These are phyloP conservation scores for Pasiphila rectangulata DNA, from an alignment of 2,888 invertebrate species.

Conservation along the genomic window DNA sequence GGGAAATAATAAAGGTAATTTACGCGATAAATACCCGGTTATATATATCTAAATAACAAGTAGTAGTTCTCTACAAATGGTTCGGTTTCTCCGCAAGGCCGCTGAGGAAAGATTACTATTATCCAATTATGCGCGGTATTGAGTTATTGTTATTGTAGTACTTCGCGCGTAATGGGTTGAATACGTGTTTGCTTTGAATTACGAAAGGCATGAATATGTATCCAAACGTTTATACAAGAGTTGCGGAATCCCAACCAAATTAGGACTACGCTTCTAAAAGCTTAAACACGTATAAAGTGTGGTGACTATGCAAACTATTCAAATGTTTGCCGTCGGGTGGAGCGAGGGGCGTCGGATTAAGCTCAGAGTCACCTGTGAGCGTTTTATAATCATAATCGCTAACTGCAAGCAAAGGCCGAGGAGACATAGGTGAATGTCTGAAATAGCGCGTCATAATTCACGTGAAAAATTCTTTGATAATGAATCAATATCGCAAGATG, in stretches of 20 bases:
- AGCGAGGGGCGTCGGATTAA: not conserved
- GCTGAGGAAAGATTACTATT: constrained; percentile 61
- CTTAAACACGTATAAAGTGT: constrained; percentile 2
- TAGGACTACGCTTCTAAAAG: constrained; percentile 25
- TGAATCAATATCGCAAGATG: not conserved
- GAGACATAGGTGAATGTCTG: not conserved
- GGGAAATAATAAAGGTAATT: too few species aligned
- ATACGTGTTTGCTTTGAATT: constrained; percentile 43
- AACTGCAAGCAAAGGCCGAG: not conserved
- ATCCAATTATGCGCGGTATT: constrained; percentile 68
- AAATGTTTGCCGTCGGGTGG: constrained; percentile 1
- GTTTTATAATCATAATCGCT: not conserved
- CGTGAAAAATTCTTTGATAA: not conserved
- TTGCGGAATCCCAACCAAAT: constrained; percentile 29
- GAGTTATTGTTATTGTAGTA: constrained; percentile 60
- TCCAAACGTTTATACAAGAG: constrained; percentile 27
- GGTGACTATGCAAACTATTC: not conserved
- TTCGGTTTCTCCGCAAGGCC: constrained; percentile 59
- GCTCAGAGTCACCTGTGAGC: not conserved
- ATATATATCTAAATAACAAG: too few species aligned
- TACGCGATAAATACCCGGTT: too few species aligned
- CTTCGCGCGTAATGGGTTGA: constrained; percentile 36
- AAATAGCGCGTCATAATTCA: too few species aligned
- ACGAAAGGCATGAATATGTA: constrained; percentile 39
- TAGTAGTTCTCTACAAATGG: constrained; percentile 19